Evolutionary conservation across 2,888 invertebrate genomes (phyloP).

Genomic region (Ochropleura plecta): DNA sequence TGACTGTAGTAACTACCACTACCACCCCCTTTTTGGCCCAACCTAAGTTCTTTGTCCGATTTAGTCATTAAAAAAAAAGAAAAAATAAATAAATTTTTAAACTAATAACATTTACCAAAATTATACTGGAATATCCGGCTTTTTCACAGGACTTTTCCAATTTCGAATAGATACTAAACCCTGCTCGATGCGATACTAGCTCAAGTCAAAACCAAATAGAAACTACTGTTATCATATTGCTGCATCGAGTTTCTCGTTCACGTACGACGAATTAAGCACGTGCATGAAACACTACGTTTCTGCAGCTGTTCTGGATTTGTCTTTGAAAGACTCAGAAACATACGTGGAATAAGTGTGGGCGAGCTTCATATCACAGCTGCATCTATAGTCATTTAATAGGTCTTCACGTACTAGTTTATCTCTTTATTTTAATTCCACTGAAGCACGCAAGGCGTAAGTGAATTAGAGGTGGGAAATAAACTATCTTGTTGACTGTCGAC

Average conservation of each 20-base stretch:
- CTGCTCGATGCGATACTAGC: slow-evolving; percentile 1
- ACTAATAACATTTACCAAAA: too few relatives aligned
- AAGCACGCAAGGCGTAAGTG: slow-evolving; percentile 9
- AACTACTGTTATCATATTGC: slow-evolving; percentile 11
- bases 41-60: not conserved
- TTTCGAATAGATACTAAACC: not conserved
- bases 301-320: not conserved
- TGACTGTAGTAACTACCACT: not conserved
- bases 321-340: not conserved
- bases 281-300: slow-evolving; percentile 6
- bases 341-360: slow-evolving; percentile 8
- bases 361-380: not conserved
- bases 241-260: slow-evolving; percentile 12
- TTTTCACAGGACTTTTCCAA: not conserved
- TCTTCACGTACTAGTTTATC: slow-evolving; percentile 25
- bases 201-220: slow-evolving; percentile 6
- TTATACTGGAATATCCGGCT: not conserved
- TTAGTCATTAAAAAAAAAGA: not conserved
- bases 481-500: not conserved
- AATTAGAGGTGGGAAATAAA: slow-evolving; percentile 1
- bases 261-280: slow-evolving; percentile 8
- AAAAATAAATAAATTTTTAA: too few relatives aligned
- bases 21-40: not conserved
- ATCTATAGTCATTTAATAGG: slow-evolving; percentile 22
- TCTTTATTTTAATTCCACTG: slow-evolving; percentile 18